Conservation (phyloP, 2,113 vertebrate species). For the Puntigrus tetrazona region DNA sequence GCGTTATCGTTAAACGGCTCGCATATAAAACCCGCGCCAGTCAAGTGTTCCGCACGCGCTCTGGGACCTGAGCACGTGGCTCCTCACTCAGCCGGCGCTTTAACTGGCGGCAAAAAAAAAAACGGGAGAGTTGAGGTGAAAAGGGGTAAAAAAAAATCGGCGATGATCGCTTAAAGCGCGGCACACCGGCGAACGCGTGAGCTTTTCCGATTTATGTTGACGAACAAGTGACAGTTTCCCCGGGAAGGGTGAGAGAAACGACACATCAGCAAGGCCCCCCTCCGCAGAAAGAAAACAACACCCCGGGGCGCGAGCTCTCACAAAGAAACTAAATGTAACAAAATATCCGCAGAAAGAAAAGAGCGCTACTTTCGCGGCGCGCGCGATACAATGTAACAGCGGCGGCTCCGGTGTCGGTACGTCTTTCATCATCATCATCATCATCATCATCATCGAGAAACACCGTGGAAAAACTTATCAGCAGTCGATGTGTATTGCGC, state of each 20-base stretch:
- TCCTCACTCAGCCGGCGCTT: conserved; percentile 24
- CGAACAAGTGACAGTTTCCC: conserved; percentile 48
- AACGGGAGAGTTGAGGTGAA: not conserved
- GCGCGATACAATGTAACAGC: not conserved
- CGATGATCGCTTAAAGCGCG: not conserved
- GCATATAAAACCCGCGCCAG: not conserved
- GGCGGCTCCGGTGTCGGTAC: too few relatives aligned
- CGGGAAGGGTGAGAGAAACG: conserved; percentile 46
- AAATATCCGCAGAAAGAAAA: too few relatives aligned
- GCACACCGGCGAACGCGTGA: not conserved
- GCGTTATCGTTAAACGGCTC: not conserved
- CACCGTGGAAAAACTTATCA: not conserved
- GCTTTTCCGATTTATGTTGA: conserved; percentile 44
- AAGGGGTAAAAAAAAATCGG: conserved; percentile 1
- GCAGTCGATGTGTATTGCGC: conserved; percentile 57
- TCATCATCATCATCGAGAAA: not conserved
- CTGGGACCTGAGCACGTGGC: conserved; percentile 58
- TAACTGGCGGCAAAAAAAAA: conserved; percentile 39
- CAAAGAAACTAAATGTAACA: not conserved
- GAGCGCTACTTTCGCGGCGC: not conserved
- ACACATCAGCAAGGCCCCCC: conserved; percentile 51
- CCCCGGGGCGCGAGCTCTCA: conserved; percentile 57
- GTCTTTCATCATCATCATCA: not conserved
- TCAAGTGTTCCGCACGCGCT: conserved; percentile 44
- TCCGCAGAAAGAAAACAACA: conserved; percentile 39